phyloP scores from a whole-genome alignment of 1,140 invertebrate species.

The Alviniconcha marisindica region DNA sequence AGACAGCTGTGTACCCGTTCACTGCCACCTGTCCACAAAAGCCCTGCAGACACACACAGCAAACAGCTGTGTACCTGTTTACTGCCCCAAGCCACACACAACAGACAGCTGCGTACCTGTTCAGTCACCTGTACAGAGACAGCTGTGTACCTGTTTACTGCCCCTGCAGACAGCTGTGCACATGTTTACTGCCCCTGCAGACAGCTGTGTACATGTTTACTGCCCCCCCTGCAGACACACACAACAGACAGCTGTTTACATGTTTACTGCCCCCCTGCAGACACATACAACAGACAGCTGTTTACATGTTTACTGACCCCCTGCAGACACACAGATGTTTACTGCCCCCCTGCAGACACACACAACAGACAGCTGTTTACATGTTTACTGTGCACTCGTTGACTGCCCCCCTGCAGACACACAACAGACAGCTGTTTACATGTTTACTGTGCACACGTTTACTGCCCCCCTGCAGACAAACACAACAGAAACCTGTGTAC shows the following conservation, averaged over 20 bases:
- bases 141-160: too few species aligned
- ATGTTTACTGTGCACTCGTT: constrained; percentile 91
- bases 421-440: too few species aligned
- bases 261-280: constrained; percentile 85
- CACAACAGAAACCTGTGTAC: too few species aligned
- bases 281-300: too few species aligned
- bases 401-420: constrained; percentile 81
- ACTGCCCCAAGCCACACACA: constrained; percentile 84
- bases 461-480: not conserved
- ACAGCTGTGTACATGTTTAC: too few species aligned
- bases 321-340: too few species aligned
- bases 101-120: too few species aligned
- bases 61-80: constrained; percentile 89
- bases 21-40: not conserved
- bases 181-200: constrained; percentile 89
- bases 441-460: too few species aligned
- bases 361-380: constrained; percentile 87
- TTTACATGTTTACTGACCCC: not conserved
- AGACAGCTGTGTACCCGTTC: too few species aligned
- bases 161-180: constrained; percentile 84
- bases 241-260: constrained; percentile 88
- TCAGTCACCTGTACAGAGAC: not conserved
- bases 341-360: too few species aligned
- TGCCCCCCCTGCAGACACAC: too few species aligned
- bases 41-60: too few species aligned